A percentile compares a stretch with the other conserved stretches of the same genome.
phyloP scores from a whole-genome alignment of 2,888 invertebrate species.

The Torymus texanus region DNA sequence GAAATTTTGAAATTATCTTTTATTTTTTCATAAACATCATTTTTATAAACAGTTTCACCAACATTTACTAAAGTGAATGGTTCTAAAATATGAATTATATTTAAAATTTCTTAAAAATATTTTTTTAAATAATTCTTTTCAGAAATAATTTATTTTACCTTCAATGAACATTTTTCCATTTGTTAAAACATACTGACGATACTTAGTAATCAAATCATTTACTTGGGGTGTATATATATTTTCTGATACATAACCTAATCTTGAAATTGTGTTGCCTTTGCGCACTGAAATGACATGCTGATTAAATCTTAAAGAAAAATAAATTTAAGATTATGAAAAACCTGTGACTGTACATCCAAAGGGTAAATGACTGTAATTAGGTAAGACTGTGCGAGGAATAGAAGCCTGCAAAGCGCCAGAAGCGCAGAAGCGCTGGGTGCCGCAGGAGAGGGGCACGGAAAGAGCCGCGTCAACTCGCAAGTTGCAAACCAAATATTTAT shows the following conservation, averaged over 20 bases:
- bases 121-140: background rate
- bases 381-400: no score
- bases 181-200: no score
- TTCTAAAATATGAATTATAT: background rate
- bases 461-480: no score
- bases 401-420: no score
- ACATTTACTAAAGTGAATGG: conserved; percentile 12
- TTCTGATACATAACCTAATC: conserved; percentile 85
- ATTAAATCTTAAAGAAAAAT: conserved; percentile 77
- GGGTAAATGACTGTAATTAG: no score
- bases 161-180: conserved; percentile 78
- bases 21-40: background rate
- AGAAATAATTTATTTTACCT: conserved; percentile 76
- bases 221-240: no score
- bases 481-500: conserved; percentile 14
- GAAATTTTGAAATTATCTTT: background rate
- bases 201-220: no score
- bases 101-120: background rate
- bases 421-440: no score
- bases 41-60: conserved; percentile 4
- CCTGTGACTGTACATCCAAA: no score
- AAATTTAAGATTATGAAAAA: background rate
- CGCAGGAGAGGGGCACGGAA: no score
- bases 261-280: conserved; percentile 83
- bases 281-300: conserved; percentile 91